A percentile compares a stretch with the other conserved stretches of the same genome.
Evolutionary conservation across 2,113 vertebrate genomes (phyloP).

Genomic region (Heterochromis multidens): DNA sequence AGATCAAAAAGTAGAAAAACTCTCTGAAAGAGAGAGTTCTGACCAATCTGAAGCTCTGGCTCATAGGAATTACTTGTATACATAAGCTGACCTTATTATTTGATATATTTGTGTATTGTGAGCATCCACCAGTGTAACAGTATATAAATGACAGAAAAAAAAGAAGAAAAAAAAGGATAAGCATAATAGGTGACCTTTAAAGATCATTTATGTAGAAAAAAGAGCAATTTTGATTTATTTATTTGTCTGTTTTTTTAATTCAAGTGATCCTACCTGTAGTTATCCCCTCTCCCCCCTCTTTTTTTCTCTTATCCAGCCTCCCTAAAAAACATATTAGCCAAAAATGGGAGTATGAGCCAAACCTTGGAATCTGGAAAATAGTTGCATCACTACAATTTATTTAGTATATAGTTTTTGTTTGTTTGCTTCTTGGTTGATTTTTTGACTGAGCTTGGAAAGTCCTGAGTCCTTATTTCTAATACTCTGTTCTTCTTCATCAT

Average conservation of each 20-base stretch:
- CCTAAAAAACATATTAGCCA: too few relatives aligned
- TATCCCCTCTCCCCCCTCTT: too few relatives aligned
- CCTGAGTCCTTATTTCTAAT: neutral
- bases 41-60: neutral
- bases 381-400: too few relatives aligned
- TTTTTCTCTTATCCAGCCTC: too few relatives aligned
- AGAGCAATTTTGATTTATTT: neutral
- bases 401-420: too few relatives aligned
- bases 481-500: neutral
- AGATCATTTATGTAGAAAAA: neutral
- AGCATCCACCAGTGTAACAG: neutral
- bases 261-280: neutral
- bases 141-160: neutral
- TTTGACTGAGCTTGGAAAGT: neutral
- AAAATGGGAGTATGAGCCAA: too few relatives aligned
- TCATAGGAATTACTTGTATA: neutral
- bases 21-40: neutral
- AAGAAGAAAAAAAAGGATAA: too few relatives aligned
- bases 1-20: neutral
- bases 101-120: neutral
- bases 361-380: too few relatives aligned
- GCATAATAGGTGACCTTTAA: neutral
- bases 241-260: neutral
- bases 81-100: neutral
- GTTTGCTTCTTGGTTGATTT: neutral